These are phyloP conservation scores for Pica pica DNA, from an alignment of 2,113 vertebrate species.

Conservation along the genomic window DNA sequence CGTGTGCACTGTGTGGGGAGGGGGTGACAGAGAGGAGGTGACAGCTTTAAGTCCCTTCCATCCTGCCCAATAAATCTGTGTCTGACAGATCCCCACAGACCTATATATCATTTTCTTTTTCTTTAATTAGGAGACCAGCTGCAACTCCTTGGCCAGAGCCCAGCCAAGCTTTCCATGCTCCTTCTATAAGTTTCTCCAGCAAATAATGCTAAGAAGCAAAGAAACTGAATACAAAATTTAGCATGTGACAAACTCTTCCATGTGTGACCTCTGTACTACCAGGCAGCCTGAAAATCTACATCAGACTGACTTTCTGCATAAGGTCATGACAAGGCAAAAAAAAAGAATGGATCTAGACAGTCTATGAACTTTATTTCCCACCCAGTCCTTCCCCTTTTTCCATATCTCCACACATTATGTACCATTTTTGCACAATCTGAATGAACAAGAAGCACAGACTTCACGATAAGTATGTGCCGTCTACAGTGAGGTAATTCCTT, in stretches of 20 bases:
- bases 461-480: neutral
- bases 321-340: neutral
- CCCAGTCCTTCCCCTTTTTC: neutral
- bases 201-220: neutral
- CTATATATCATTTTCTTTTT: constrained; percentile 24
- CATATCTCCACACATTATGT: neutral
- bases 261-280: constrained; percentile 17
- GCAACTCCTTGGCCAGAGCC: constrained; percentile 18
- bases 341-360: neutral
- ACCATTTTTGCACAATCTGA: neutral
- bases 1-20: neutral
- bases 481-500: neutral
- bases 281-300: neutral
- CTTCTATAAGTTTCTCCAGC: neutral
- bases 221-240: constrained; percentile 11
- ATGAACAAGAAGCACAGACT: neutral
- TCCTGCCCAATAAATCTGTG: constrained; percentile 50
- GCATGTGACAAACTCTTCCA: constrained; percentile 24
- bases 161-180: constrained; percentile 26
- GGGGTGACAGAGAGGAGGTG: neutral
- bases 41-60: constrained; percentile 17
- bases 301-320: neutral
- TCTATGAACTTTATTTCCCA: neutral
- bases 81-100: constrained; percentile 24
- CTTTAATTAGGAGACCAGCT: constrained; percentile 53